A percentile compares a stretch with the other conserved stretches of the same genome.
These are phyloP conservation scores for Neodiprion fabricii DNA, from an alignment of 1,140 invertebrate genomes.

Conservation along the genomic window DNA sequence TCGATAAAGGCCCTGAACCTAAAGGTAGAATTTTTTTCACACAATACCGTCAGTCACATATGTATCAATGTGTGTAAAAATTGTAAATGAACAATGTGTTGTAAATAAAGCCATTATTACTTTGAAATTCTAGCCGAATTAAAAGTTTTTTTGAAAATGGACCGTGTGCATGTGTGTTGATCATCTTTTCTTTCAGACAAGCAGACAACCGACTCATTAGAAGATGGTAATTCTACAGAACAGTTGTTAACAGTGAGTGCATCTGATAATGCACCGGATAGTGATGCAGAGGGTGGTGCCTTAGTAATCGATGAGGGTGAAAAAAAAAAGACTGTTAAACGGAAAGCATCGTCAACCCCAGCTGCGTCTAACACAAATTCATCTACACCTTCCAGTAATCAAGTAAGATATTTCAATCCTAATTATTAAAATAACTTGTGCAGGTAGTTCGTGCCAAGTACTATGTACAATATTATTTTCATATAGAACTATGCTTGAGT, in stretches of 20 bases:
- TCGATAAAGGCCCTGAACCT: background rate
- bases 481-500: conserved; percentile 19
- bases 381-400: background rate
- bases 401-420: background rate
- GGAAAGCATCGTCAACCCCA: conserved; percentile 37
- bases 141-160: too few relatives aligned
- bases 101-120: background rate
- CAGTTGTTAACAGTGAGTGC: background rate
- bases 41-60: too few relatives aligned
- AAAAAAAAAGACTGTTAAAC: conserved; percentile 54
- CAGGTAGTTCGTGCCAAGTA: too few relatives aligned
- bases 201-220: background rate
- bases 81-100: too few relatives aligned
- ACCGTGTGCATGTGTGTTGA: too few relatives aligned
- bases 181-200: background rate
- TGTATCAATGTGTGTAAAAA: too few relatives aligned
- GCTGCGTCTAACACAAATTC: conserved; percentile 34
- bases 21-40: background rate
- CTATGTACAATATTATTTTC: too few relatives aligned
- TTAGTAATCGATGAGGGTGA: conserved; percentile 70
- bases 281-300: conserved; percentile 61
- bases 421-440: too few relatives aligned
- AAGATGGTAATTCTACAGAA: background rate
- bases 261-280: conserved; percentile 29
- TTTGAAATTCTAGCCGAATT: conserved; percentile 11